A percentile compares a stretch with the other conserved stretches of the same genome.
phyloP scores from a whole-genome alignment of 2,113 vertebrate genomes.

The Archilochus colubris region DNA sequence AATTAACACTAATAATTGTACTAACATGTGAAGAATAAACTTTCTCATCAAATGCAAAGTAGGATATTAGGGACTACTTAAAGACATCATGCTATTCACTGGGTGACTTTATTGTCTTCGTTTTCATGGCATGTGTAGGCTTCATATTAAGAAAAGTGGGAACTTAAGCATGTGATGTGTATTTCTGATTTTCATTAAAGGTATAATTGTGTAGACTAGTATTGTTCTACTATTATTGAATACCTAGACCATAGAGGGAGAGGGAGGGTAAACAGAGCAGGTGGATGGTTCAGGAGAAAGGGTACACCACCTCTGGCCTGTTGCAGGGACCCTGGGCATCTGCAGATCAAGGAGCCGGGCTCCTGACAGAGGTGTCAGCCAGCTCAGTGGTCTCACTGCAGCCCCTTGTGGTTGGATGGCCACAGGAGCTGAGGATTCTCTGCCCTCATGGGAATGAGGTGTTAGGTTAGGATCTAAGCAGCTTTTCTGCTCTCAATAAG shows the following conservation, averaged over 20 bases:
- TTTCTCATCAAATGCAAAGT: neutral
- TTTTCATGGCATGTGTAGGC: neutral
- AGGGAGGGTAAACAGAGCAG: neutral
- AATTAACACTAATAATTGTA: neutral
- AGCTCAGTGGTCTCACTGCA: constrained; percentile 16
- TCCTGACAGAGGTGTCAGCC: neutral
- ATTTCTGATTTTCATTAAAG: neutral
- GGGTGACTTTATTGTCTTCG: neutral
- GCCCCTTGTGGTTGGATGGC: constrained; percentile 14
- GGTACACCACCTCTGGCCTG: neutral
- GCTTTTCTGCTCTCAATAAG: neutral
- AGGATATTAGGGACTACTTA: neutral
- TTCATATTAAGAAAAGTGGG: neutral
- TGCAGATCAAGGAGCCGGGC: neutral
- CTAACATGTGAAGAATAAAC: neutral
- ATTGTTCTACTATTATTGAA: neutral
- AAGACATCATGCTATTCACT: neutral
- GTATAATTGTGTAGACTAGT: neutral
- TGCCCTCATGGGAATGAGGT: neutral
- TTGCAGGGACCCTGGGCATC: neutral
- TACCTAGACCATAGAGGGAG: neutral
- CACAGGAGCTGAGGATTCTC: neutral
- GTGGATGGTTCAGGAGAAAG: neutral
- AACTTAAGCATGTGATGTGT: neutral
- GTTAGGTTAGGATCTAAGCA: neutral